Conservation (phyloP, 2,888 invertebrate genomes). For the Pristionchus mayeri region DNA sequence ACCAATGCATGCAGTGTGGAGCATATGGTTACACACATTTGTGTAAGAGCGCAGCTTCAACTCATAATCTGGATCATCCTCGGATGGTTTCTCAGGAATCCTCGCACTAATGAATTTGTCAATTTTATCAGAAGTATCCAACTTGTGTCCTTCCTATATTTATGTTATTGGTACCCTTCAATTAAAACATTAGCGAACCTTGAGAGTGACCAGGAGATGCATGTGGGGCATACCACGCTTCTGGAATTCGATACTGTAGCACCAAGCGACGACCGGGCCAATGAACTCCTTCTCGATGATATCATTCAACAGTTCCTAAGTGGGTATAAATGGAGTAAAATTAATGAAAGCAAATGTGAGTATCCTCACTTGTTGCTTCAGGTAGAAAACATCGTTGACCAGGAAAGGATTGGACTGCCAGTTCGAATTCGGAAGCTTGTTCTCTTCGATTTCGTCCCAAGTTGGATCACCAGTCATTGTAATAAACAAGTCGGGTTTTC, state of each 20-base stretch:
- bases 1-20: slow-evolving; percentile 27
- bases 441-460: not conserved
- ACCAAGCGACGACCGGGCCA: not conserved
- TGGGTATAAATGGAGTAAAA: no score
- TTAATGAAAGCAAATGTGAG: no score
- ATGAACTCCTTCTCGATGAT: not conserved
- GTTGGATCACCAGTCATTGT: slow-evolving; percentile 1
- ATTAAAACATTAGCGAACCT: not conserved
- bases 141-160: slow-evolving; percentile 15
- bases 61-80: not conserved
- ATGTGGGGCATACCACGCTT: not conserved
- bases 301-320: not conserved
- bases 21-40: not conserved
- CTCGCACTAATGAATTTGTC: not conserved
- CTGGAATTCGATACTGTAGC: not conserved
- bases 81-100: not conserved
- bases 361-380: not conserved
- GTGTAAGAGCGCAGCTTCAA: not conserved
- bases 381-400: not conserved
- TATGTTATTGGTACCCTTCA: no score
- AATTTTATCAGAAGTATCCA: not conserved
- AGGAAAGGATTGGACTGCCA: slow-evolving; percentile 23
- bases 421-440: not conserved
- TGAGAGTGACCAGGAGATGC: slow-evolving; percentile 28
- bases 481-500: slow-evolving; percentile 36